These are phyloP conservation scores for Muscicapa striata DNA, from an alignment of 2,797 vertebrate genomes.

Conservation along the genomic window DNA sequence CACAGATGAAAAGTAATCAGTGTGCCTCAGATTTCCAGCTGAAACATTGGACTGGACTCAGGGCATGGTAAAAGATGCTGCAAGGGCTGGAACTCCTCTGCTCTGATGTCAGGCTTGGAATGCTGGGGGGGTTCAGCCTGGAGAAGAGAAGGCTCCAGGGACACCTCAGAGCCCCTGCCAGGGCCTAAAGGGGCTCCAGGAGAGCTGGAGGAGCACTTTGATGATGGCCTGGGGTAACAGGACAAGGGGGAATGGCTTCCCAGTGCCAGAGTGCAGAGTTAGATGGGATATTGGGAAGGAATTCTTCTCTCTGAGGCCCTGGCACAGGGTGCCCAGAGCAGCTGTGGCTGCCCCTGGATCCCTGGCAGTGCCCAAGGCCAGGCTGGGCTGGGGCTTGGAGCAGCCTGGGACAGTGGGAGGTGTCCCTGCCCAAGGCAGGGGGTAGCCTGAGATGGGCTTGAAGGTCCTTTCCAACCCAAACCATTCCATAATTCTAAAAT, in stretches of 20 bases:
- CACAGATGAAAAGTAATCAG: background rate
- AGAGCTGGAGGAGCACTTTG: background rate
- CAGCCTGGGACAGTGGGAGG: accelerated
- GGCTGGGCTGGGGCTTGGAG: accelerated
- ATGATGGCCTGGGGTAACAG: background rate
- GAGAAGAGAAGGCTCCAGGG: background rate
- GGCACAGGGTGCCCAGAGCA: background rate
- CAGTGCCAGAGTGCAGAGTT: background rate
- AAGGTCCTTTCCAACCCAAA: background rate
- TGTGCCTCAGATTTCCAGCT: background rate
- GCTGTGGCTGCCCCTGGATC: background rate
- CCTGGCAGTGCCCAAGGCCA: background rate
- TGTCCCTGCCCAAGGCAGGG: background rate
- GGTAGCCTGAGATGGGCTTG: accelerated
- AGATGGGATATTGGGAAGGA: background rate
- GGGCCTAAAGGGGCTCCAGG: background rate
- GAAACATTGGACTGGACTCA: background rate
- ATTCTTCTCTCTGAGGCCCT: background rate
- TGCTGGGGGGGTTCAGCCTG: background rate
- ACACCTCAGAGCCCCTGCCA: background rate
- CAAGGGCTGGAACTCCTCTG: background rate
- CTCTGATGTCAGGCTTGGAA: background rate
- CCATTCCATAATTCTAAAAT: background rate
- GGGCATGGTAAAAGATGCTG: background rate
- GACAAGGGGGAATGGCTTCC: background rate